Evolutionary conservation across 2,113 vertebrate genomes (phyloP), one percentile per base, ranked within the genome.

Genomic region (Charadrius vociferus): DNA sequence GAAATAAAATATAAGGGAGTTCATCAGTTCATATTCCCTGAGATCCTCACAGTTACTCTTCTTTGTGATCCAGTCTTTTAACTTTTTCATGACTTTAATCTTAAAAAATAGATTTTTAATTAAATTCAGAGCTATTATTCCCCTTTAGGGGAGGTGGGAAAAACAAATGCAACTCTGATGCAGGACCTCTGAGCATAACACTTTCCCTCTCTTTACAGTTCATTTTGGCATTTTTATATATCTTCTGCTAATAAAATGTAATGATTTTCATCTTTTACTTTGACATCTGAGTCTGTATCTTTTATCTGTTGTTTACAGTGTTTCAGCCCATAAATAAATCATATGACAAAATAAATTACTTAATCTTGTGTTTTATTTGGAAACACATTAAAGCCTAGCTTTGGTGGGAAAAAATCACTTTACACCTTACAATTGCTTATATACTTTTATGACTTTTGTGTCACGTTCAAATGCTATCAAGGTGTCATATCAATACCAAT

Each of bases 91-190:
- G 81, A 97, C 95, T 98, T 98, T 98, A 98, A 98, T 98, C 97
- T 98, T 98, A 97, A 98, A 98, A 98, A 98, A 97, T 96, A 98
- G 94, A 94, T 96, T 98, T 98, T 97, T 98, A 98, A 98, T 98
- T 98, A 98, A 98, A 98, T 98, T 98, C 97, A 97, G 96, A 88
- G 88, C 91, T 97, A 95, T 97, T 96, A 97, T 97, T 98, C 94
- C 97, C 97, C 92, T 96, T 97, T 97, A 98, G 96, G 97, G 97
- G 95, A 98, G 95, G 96, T 98, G 96, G 96, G 97, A 97, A 97
- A 95, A 98, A 96, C 95, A 98, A 97, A 96, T 94, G 91, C 96
- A 98, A 87, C 96, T 98, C 93, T 84, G 93, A 97, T 92, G 97
- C 95, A 94, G 95, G 97, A 97, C 96, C 94, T 96, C 92, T 97